Percentiles rank a stretch among this genome's conserved stretches.
phyloP scores from a whole-genome alignment of 2,888 invertebrate genomes.

The Oligia fasciuncula region DNA sequence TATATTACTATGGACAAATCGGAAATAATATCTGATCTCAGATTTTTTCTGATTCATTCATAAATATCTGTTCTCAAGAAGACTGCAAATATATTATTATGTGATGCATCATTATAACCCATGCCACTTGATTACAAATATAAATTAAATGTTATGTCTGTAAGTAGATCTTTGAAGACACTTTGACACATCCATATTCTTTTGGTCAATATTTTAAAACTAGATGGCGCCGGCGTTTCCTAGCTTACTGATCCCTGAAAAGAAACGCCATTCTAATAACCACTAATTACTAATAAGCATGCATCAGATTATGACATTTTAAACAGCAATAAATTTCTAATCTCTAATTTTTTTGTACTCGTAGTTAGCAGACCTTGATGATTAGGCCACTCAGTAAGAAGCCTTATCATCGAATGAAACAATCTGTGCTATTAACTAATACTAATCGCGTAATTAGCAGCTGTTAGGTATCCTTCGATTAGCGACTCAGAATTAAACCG shows the following conservation, averaged over 20 bases:
- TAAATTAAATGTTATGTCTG: too few relatives aligned
- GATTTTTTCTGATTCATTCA: background rate
- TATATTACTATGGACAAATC: background rate
- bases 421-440: background rate
- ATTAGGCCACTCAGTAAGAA: background rate
- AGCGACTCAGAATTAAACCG: slow-evolving; percentile 4
- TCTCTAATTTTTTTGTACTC: too few relatives aligned
- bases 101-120: background rate
- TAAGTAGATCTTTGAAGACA: too few relatives aligned
- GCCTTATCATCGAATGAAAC: slow-evolving; percentile 1
- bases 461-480: slow-evolving; percentile 1
- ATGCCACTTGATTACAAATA: too few relatives aligned
- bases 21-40: background rate
- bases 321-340: background rate
- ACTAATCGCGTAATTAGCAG: background rate
- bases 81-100: background rate
- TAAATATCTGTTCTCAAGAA: background rate
- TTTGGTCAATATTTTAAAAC: too few relatives aligned
- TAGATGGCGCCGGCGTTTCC: too few relatives aligned
- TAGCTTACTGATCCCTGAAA: too few relatives aligned
- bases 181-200: too few relatives aligned
- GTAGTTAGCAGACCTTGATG: background rate
- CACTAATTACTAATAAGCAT: background rate
- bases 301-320: background rate
- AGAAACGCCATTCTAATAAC: too few relatives aligned